These are phyloP conservation scores for Poecilia gillii DNA, from an alignment of 2,797 vertebrate genomes.

Conservation along the genomic window DNA sequence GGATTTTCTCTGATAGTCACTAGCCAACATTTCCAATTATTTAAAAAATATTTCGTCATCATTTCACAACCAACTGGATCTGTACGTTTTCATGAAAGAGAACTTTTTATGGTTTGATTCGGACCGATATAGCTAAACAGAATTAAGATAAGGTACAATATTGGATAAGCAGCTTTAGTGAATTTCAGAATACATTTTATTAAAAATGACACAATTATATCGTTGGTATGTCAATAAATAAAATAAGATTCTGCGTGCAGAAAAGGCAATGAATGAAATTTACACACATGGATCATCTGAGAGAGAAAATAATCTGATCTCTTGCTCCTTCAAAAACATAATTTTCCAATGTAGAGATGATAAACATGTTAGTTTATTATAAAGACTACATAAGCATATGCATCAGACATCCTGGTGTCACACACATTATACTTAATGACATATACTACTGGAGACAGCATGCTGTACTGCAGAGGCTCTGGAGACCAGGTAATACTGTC, in stretches of 20 bases:
- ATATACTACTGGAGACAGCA: constrained; percentile 1
- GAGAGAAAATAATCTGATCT: not conserved
- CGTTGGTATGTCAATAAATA: not conserved
- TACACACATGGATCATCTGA: not conserved
- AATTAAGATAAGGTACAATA: not conserved
- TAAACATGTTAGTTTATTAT: not conserved
- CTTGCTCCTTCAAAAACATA: not conserved
- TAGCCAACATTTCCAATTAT: not conserved
- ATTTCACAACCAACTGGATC: not conserved
- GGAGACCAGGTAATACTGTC: constrained; percentile 44
- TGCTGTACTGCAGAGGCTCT: constrained; percentile 52
- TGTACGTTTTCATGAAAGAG: not conserved
- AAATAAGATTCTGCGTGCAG: not conserved
- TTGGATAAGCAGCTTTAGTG: not conserved
- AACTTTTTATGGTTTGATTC: not conserved
- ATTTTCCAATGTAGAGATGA: not conserved
- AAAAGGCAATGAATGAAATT: not conserved
- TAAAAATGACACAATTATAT: not conserved
- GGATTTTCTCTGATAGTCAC: not conserved
- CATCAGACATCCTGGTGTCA: not conserved
- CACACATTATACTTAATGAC: no score
- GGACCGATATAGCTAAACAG: not conserved
- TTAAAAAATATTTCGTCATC: not conserved
- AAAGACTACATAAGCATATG: no score
- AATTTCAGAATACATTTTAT: not conserved